Percentiles rank a stretch among this genome's conserved stretches.
These are phyloP conservation scores for Keiferia lycopersicella DNA, from an alignment of 2,888 invertebrate species.

Conservation along the genomic window DNA sequence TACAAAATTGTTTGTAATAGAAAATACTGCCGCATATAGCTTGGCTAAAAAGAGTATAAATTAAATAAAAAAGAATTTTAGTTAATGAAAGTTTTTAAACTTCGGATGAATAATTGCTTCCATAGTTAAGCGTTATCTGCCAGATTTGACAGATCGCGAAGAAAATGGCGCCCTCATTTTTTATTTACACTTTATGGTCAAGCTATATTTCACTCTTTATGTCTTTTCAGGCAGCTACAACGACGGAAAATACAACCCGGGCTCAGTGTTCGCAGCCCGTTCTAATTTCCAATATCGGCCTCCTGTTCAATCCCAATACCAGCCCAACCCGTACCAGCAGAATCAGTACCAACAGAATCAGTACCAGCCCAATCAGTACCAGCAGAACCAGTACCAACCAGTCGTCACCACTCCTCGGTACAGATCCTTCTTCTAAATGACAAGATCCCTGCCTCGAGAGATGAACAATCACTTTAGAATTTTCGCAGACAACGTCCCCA, in stretches of 20 bases:
- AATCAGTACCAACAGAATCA: conserved; percentile 36
- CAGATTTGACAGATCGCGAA: too few relatives aligned
- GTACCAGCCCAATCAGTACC: conserved; percentile 15
- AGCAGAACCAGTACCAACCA: too few relatives aligned
- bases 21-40: too few relatives aligned
- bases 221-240: conserved; percentile 67
- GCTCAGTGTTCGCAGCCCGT: conserved; percentile 55
- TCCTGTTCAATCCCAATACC: conserved; percentile 2
- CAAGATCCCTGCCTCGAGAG: neutral
- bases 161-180: neutral
- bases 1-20: too few relatives aligned
- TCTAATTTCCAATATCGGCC: conserved; percentile 33
- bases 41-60: too few relatives aligned
- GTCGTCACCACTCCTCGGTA: neutral
- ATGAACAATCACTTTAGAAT: neutral
- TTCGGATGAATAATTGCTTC: too few relatives aligned
- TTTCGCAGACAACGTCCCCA: neutral
- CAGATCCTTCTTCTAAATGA: neutral
- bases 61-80: too few relatives aligned
- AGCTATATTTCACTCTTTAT: too few relatives aligned
- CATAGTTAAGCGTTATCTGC: too few relatives aligned
- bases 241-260: conserved; percentile 57
- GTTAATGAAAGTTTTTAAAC: too few relatives aligned
- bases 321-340: conserved; percentile 41
- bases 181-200: too few relatives aligned